phyloP scores from a whole-genome alignment of 1,140 invertebrate species.

The Drosophila insularis region DNA sequence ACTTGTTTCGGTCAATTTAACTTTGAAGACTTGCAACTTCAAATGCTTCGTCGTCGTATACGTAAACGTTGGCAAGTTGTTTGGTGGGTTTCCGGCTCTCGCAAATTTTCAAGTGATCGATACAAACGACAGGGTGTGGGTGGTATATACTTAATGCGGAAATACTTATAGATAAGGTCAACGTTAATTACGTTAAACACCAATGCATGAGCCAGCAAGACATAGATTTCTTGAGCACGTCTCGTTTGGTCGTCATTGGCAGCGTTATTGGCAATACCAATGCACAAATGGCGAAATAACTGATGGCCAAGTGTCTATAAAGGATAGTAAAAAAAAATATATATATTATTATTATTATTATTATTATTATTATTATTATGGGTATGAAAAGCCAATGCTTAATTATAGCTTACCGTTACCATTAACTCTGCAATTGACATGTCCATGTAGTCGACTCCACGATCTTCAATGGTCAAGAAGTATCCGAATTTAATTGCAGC shows the following conservation, averaged over 20 bases:
- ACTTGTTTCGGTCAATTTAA: constrained; percentile 57
- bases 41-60: constrained; percentile 10
- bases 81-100: background rate
- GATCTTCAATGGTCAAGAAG: constrained; percentile 29
- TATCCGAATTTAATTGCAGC: constrained; percentile 47
- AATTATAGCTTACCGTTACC: constrained; percentile 40
- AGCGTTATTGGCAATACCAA: background rate
- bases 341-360: too few species aligned
- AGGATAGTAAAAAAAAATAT: too few species aligned
- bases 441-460: constrained; percentile 9
- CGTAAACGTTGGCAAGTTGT: too few species aligned
- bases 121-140: background rate
- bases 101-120: background rate
- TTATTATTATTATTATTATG: too few species aligned
- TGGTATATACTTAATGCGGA: background rate
- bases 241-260: constrained; percentile 30
- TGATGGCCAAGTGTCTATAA: constrained; percentile 38
- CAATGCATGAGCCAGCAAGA: constrained; percentile 6
- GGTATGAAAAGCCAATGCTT: too few species aligned
- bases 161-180: constrained; percentile 13
- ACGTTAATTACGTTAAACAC: constrained; percentile 1
- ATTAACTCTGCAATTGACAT: constrained; percentile 22
- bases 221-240: constrained; percentile 22
- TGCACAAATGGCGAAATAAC: constrained; percentile 27
- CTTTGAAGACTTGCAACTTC: constrained; percentile 30